Conservation (phyloP, 2,113 vertebrate genomes). For the Mugil cephalus region DNA sequence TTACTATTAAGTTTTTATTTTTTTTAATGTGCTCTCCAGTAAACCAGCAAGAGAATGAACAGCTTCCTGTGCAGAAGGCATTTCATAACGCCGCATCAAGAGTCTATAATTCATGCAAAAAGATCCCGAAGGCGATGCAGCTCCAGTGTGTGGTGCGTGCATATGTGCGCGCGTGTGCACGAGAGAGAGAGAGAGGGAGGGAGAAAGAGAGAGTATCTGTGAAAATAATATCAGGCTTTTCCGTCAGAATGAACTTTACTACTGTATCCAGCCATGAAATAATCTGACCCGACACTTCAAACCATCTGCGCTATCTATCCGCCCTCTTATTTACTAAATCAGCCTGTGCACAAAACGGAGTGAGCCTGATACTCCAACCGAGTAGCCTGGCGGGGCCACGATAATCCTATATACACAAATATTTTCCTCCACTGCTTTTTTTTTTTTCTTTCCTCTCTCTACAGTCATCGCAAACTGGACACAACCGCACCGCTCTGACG, state of each 20-base stretch:
- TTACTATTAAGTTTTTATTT: conserved; percentile 11
- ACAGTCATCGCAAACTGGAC: conserved; percentile 1
- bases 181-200: not conserved
- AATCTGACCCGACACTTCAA: conserved; percentile 99
- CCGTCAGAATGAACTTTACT: conserved; percentile 97
- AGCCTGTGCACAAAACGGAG: conserved; percentile 89
- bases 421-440: conserved; percentile 38
- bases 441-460: not conserved
- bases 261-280: conserved; percentile 95
- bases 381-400: conserved; percentile 69
- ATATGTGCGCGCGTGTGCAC: conserved; percentile 56
- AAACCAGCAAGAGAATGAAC: conserved; percentile 86
- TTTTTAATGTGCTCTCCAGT: conserved; percentile 17
- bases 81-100: conserved; percentile 87
- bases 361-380: conserved; percentile 93
- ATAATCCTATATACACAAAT: conserved; percentile 64
- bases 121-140: conserved; percentile 87
- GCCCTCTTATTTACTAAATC: conserved; percentile 97
- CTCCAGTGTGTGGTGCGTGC: conserved; percentile 70
- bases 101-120: conserved; percentile 91
- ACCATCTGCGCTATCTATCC: conserved; percentile 99
- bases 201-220: conserved; percentile 78
- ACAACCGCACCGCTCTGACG: conserved; percentile 2
- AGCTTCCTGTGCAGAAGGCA: conserved; percentile 85
- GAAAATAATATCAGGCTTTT: conserved; percentile 98